These are phyloP conservation scores for Drosophila parvula DNA, from an alignment of 1,140 invertebrate genomes.

Conservation along the genomic window DNA sequence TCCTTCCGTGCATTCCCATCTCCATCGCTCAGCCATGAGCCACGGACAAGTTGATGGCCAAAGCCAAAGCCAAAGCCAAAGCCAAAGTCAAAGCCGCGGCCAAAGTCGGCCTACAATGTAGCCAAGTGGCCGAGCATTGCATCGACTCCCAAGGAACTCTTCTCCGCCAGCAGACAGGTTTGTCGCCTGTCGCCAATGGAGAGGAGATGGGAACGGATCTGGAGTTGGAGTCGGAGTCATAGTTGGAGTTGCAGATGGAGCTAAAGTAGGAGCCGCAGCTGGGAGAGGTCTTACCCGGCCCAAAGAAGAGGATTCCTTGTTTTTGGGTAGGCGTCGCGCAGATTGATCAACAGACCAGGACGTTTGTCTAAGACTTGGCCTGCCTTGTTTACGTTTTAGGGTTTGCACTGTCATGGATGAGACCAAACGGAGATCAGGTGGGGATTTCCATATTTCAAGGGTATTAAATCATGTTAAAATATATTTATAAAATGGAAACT, in stretches of 20 bases:
- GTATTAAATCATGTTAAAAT: background rate
- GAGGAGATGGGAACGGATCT: slow-evolving; percentile 44
- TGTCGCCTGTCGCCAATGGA: slow-evolving; percentile 52
- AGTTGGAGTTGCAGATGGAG: slow-evolving; percentile 11
- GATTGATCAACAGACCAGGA: slow-evolving; percentile 69
- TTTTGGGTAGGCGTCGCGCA: slow-evolving; percentile 77
- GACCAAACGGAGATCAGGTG: slow-evolving; percentile 15
- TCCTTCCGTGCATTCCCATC: slow-evolving; percentile 12
- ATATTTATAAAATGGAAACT: no score
- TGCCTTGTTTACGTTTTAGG: slow-evolving; percentile 63
- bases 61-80: slow-evolving; percentile 49
- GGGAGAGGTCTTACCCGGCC: slow-evolving; percentile 9
- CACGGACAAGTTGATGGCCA: slow-evolving; percentile 72
- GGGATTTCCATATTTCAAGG: background rate
- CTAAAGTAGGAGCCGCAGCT: slow-evolving; percentile 15
- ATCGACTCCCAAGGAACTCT: slow-evolving; percentile 43
- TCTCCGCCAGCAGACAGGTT: slow-evolving; percentile 63
- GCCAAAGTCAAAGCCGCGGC: slow-evolving; percentile 42
- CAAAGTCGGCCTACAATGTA: slow-evolving; percentile 62
- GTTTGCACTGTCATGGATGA: slow-evolving; percentile 64
- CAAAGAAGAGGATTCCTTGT: slow-evolving; percentile 31
- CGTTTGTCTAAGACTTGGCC: slow-evolving; percentile 72
- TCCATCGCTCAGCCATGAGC: slow-evolving; percentile 39
- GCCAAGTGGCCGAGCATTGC: slow-evolving; percentile 64
- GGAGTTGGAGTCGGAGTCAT: background rate